Conservation (phyloP, 1,140 invertebrate genomes). For the Trichonephila clavipes region DNA sequence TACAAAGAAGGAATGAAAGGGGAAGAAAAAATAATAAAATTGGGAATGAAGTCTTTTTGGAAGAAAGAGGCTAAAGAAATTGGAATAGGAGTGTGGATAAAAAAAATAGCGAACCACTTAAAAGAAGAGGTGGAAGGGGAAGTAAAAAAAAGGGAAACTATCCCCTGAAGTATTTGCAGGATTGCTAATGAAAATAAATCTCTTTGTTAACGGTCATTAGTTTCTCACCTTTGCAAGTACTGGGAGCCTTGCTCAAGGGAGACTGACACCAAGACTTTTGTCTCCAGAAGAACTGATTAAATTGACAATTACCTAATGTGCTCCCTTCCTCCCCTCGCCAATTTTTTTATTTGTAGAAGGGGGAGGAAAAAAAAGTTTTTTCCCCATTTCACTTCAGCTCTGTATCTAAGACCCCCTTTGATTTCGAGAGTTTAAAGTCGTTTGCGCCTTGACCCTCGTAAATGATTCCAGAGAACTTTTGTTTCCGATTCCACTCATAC, state of each 20-base stretch:
- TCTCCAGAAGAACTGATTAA: constrained; percentile 69
- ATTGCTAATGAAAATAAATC: constrained; percentile 76
- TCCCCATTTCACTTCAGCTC: not conserved
- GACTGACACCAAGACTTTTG: constrained; percentile 72
- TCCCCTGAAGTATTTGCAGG: constrained; percentile 68
- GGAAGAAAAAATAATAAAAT: not conserved
- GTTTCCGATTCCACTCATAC: not conserved
- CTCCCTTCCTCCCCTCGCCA: constrained; percentile 4
- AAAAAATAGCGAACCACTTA: constrained; percentile 16
- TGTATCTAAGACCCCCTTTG: not conserved
- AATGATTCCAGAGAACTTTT: not conserved
- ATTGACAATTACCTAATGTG: constrained; percentile 77
- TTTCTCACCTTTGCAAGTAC: constrained; percentile 29
- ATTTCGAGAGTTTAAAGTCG: constrained; percentile 69
- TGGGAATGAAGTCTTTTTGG: not conserved
- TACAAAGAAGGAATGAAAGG: not conserved
- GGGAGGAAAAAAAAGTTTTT: not conserved
- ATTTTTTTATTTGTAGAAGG: constrained; percentile 1
- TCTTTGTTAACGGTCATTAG: constrained; percentile 76
- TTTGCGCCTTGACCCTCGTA: constrained; percentile 24
- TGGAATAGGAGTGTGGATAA: constrained; percentile 46
- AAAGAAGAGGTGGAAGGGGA: constrained; percentile 32
- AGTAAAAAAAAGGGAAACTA: constrained; percentile 37
- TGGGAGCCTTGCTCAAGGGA: constrained; percentile 47
- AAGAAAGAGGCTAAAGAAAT: constrained; percentile 51